Base-by-base conservation (phyloP, 1,140 invertebrate genomes). In the Hyles euphorbiae region DNA sequence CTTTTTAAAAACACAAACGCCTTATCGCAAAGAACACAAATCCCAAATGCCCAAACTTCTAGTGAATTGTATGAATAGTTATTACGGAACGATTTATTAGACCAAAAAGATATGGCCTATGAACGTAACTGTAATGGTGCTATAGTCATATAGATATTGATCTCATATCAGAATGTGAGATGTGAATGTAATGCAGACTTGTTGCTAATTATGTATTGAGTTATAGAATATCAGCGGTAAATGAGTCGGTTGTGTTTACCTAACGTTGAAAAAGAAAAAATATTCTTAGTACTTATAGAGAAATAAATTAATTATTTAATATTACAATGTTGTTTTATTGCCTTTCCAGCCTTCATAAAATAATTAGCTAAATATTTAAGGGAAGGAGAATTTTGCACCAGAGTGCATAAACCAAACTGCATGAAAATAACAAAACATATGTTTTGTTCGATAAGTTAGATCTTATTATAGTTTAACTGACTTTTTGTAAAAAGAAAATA, bases 271-370 rank as follows among this genome's bases (percentile, higher is more conserved):
- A 61, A 76, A 56, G 34, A 34, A 54, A 75, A 77, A 83, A 76
- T 83, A 86, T 86, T 84, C 76, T 81, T 86, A 86, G 81, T 84
- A 84, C 80, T 85, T 84, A 83, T 78, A 86, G 81, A 81, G 65
- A 78, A 87, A 80, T 88, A 83, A 80, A 87, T 73, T 64, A 68
- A 75, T 56, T 75, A 65, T 63, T 65, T 59, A 65, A 54, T 65
- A 62, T 40, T 40, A 47, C 10, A 52, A 22, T 65, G n/a, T 63
- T 47, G 58, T 66, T 62, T 61, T 57, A 62, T 63, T 67, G 32
- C 22, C 46, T 53, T 47, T 5, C 55, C 3, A 43, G 10, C 40
- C 40, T 52, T 9, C n/a, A 40, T 22, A 22, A 22, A 22, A 22
- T 22, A 22, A 22, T 22, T 22, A 22, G 22, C 22, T 22, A 22